These are phyloP conservation scores for Zoanthus sansibaricus DNA, from an alignment of 92 coral and sea anemone genomes.

Conservation along the genomic window DNA sequence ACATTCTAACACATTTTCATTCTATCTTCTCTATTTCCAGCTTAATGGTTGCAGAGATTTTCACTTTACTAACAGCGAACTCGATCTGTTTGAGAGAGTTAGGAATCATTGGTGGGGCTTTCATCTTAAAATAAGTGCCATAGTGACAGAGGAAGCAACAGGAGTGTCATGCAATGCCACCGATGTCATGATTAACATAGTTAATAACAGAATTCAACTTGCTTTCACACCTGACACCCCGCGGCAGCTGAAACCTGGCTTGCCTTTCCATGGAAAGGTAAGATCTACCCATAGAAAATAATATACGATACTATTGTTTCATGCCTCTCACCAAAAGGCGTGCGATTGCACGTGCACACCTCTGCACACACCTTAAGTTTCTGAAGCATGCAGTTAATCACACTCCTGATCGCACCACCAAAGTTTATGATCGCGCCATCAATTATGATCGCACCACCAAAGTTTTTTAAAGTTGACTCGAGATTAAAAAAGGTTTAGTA, in stretches of 20 bases:
- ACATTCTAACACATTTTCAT: neutral
- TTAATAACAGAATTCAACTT: slow-evolving; percentile 51
- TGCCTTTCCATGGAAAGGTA: slow-evolving; percentile 89
- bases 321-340: too few relatives aligned
- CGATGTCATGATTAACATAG: slow-evolving; percentile 47
- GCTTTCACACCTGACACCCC: slow-evolving; percentile 74
- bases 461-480: too few relatives aligned
- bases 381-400: too few relatives aligned
- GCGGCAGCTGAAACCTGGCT: slow-evolving; percentile 77
- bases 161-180: slow-evolving; percentile 71
- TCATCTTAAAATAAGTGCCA: slow-evolving; percentile 58
- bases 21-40: slow-evolving; percentile 34
- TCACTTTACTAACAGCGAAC: slow-evolving; percentile 52
- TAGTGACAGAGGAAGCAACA: slow-evolving; percentile 86
- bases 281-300: neutral
- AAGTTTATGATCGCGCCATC: too few relatives aligned
- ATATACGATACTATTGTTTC: too few relatives aligned
- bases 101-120: slow-evolving; percentile 2
- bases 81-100: slow-evolving; percentile 32
- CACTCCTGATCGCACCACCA: too few relatives aligned
- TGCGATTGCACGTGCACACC: too few relatives aligned
- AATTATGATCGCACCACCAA: too few relatives aligned
- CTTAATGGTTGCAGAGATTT: slow-evolving; percentile 84
- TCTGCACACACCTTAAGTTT: too few relatives aligned
- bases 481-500: too few relatives aligned